Evolutionary conservation across 2,888 invertebrate species (phyloP).

Genomic region (Craniophora ligustri): DNA sequence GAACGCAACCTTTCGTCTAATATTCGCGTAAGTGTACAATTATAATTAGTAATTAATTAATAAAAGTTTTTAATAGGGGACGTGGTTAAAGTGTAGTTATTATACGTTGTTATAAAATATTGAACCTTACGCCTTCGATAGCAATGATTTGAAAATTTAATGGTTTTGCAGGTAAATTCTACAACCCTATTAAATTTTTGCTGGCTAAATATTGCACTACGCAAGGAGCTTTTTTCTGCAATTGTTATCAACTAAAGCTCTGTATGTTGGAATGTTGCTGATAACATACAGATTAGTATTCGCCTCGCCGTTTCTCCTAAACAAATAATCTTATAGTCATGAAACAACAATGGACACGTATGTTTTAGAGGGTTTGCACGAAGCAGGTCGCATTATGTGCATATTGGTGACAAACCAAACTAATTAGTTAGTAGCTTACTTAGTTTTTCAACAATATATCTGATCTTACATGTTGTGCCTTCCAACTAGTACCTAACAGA

Average conservation of each 20-base stretch:
- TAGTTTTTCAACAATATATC: too few relatives aligned
- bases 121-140: too few relatives aligned
- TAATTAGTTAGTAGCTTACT: too few relatives aligned
- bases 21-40: too few relatives aligned
- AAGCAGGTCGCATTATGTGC: conserved; percentile 12
- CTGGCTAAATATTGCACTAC: background rate
- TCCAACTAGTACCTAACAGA: too few relatives aligned
- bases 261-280: background rate
- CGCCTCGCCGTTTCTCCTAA: background rate
- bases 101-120: too few relatives aligned
- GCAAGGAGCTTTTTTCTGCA: background rate
- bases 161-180: background rate
- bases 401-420: conserved; percentile 32
- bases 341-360: conserved; percentile 23
- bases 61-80: too few relatives aligned
- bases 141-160: too few relatives aligned
- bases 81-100: too few relatives aligned
- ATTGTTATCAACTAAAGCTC: background rate
- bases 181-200: background rate
- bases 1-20: too few relatives aligned
- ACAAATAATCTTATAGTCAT: conserved; percentile 13
- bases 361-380: conserved; percentile 25
- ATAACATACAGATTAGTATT: background rate
- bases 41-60: too few relatives aligned
- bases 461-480: background rate